Percentiles rank a stretch among this genome's conserved stretches.
Evolutionary conservation across 2,797 vertebrate genomes (phyloP).

Genomic region (Sorex maritimensis): DNA sequence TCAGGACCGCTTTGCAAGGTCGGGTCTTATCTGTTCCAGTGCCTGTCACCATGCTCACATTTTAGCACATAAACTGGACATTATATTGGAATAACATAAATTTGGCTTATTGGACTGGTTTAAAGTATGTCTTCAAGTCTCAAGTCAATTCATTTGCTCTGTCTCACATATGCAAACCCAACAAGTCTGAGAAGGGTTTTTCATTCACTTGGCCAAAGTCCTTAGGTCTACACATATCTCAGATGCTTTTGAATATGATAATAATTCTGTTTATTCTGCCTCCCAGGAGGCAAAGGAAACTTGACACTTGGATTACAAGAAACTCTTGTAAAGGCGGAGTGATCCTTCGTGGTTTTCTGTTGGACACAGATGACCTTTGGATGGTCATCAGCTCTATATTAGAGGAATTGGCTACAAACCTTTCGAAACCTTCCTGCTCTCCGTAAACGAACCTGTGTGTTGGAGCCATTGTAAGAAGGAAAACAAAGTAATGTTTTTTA

Average conservation of each 20-base stretch:
- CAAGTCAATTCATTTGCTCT: background rate
- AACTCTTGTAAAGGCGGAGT: slow-evolving; percentile 66
- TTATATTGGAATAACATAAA: slow-evolving; percentile 35
- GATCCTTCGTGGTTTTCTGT: slow-evolving; percentile 27
- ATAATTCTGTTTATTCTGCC: slow-evolving; percentile 23
- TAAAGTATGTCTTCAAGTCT: slow-evolving; percentile 15
- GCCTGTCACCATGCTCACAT: no score
- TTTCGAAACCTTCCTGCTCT: slow-evolving; percentile 27
- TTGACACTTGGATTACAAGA: slow-evolving; percentile 49
- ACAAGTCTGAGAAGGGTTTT: slow-evolving; percentile 5
- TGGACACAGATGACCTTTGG: background rate
- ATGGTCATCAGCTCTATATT: slow-evolving; percentile 34
- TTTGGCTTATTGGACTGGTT: slow-evolving; percentile 12
- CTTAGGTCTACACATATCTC: background rate
- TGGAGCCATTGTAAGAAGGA: slow-evolving; percentile 28
- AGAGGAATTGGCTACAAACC: background rate
- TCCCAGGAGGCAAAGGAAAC: background rate
- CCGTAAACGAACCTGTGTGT: slow-evolving; percentile 14
- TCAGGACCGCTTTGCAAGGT: no score
- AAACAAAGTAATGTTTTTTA: slow-evolving; percentile 49
- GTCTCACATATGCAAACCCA: background rate
- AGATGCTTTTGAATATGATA: slow-evolving; percentile 18
- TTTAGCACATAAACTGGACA: background rate
- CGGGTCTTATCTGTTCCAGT: no score
- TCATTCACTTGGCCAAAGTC: background rate